Evolutionary conservation across 1,140 invertebrate genomes (phyloP).

Genomic region (Drosophila nannoptera): DNA sequence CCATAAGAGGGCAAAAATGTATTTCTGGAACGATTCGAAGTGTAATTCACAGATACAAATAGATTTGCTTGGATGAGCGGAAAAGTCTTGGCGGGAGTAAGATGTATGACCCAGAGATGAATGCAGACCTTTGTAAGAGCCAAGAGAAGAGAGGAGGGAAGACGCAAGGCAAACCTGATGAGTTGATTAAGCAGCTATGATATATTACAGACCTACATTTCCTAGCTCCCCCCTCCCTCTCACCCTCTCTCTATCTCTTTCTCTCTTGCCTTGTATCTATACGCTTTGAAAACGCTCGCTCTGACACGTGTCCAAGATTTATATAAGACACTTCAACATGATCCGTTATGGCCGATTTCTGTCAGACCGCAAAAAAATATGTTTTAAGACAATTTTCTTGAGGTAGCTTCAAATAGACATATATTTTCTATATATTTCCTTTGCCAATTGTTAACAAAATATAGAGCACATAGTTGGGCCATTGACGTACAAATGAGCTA

Average conservation of each 20-base stretch:
- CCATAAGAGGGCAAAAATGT: conserved; percentile 28
- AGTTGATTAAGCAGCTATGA: not conserved
- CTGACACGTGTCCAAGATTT: conserved; percentile 47
- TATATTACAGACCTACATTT: not conserved
- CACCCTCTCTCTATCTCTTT: no score
- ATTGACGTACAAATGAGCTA: conserved; percentile 57
- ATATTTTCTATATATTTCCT: conserved; percentile 24
- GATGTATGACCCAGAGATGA: no score
- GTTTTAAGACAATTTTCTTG: conserved; percentile 30
- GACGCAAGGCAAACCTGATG: no score
- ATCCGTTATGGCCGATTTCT: conserved; percentile 20
- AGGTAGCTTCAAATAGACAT: conserved; percentile 55
- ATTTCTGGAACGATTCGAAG: not conserved
- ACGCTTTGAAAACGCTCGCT: conserved; percentile 1
- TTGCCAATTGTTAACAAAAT: conserved; percentile 60
- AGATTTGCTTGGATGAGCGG: not conserved
- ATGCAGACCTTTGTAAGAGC: no score
- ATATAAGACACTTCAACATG: conserved; percentile 36
- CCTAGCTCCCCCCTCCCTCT: not conserved
- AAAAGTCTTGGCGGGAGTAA: no score
- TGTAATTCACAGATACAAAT: conserved; percentile 3
- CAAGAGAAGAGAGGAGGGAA: no score
- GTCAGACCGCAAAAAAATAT: conserved; percentile 19
- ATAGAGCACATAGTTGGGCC: conserved; percentile 63
- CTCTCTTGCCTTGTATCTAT: conserved; percentile 22